phyloP scores from a whole-genome alignment of 2,113 vertebrate species.

The Dendropsophus ebraccatus region DNA sequence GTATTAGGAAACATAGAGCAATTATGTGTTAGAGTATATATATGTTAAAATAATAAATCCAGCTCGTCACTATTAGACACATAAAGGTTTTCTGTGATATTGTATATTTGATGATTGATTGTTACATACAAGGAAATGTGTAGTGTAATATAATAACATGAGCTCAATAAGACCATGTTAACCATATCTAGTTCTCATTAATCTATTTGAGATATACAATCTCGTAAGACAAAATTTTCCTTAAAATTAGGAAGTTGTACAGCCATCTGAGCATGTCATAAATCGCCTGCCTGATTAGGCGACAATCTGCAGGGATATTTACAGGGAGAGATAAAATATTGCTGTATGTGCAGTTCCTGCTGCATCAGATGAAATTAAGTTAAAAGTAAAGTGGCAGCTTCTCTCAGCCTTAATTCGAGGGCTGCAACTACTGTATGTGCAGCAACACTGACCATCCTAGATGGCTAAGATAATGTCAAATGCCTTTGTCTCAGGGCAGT shows the following conservation, averaged over 20 bases:
- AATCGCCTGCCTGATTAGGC: neutral
- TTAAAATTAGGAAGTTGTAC: neutral
- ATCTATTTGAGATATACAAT: neutral
- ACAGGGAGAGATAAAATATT: neutral
- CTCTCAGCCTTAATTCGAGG: neutral
- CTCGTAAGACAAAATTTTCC: neutral
- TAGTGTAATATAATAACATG: neutral
- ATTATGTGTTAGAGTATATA: no score
- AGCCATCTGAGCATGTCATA: neutral
- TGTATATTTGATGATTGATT: no score
- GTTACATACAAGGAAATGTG: no score
- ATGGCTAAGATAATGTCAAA: no score
- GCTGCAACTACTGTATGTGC: neutral
- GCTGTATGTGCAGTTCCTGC: neutral
- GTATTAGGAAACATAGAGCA: no score
- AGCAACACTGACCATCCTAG: neutral
- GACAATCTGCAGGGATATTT: constrained; percentile 22
- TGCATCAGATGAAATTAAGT: neutral
- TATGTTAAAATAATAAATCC: no score
- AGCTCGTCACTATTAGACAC: no score
- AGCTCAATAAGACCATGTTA: neutral
- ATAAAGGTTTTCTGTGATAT: no score
- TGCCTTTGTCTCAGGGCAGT: no score
- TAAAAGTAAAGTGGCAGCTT: neutral
- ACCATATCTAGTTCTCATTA: neutral